Evolutionary conservation across 2,113 vertebrate genomes (phyloP).

Genomic region (Oncorhynchus keta): DNA sequence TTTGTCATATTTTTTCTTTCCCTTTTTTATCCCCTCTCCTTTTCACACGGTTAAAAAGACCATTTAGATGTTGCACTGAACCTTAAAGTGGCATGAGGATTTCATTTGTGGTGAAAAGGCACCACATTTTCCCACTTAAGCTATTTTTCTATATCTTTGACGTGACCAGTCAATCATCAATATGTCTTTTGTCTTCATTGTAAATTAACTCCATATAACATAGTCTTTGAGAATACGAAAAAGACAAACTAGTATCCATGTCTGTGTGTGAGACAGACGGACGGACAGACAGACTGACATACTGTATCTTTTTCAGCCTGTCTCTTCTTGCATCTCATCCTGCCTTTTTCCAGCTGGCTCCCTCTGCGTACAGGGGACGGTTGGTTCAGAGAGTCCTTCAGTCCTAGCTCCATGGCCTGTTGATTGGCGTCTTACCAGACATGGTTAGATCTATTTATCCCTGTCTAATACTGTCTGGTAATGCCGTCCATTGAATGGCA

Average conservation of each 20-base stretch:
- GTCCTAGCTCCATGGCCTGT: conserved; percentile 69
- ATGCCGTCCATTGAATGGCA: conserved; percentile 89
- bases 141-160: no score
- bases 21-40: no score
- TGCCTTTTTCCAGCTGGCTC: conserved; percentile 45
- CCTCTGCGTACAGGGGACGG: conserved; percentile 53
- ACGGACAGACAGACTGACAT: neutral
- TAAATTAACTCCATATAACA: no score
- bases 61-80: no score
- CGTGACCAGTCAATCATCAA: no score
- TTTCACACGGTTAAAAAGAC: no score
- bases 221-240: no score
- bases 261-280: neutral
- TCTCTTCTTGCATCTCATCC: conserved; percentile 43
- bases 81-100: no score
- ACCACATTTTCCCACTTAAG: no score
- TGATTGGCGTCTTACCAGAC: conserved; percentile 98
- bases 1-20: no score
- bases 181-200: no score
- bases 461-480: conserved; percentile 99
- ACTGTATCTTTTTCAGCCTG: conserved; percentile 30
- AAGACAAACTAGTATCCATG: neutral
- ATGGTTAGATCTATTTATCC: conserved; percentile 91
- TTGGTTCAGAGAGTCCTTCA: conserved; percentile 55
- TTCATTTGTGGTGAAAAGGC: no score